Base-by-base conservation (phyloP, 1,140 invertebrate species). In the Diuraphis noxia region DNA sequence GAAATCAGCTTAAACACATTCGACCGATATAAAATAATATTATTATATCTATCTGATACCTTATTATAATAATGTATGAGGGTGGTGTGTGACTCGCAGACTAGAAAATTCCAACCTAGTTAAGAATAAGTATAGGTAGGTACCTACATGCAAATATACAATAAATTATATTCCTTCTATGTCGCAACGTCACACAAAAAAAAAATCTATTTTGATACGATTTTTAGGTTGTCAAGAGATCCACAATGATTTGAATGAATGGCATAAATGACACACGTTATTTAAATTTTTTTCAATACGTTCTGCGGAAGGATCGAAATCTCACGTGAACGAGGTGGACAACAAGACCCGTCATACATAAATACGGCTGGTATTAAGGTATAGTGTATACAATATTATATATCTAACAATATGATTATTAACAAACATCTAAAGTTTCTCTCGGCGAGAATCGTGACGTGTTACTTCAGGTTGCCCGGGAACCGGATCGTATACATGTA, bases 401-500 rank as follows among this genome's bases (percentile, higher is more conserved):
- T 30, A 63, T 1, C 30, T 72, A n/a, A n/a, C 56, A 72, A 72
- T 72, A 72, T 72, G 56, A n/a, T 72, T 72, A 72, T n/a, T 72
- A 72, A 72, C 56, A 72, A 72, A n/a, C 34, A 21, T 79, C 34
- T 84, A 43, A 43, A 84, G 43, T 85, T 85, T 85, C 46, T 38
- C 49, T 49, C 34, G 43, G 17, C 82, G 41, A 34, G 9, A 86
- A 49, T 49, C 84, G 84, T 49, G 84, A 87, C 49, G 49, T 52
- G 85, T 81, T 81, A 30, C 41, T n/a, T 2, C 46, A 34, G 34
- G 82, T 85, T 85, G 84, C 84, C 43, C 84, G 84, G 84, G n/a
- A 85, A 85, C 84, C 84, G 41, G 43, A 34, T 84, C 40, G 40
- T 41, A n/a, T n/a, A 43, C 3, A 8, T 79, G 21, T 79, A 82